A percentile compares a stretch with the other conserved stretches of the same genome.
Conservation (phyloP, 2,888 invertebrate genomes). For the Sphaerophoria taeniata region DNA sequence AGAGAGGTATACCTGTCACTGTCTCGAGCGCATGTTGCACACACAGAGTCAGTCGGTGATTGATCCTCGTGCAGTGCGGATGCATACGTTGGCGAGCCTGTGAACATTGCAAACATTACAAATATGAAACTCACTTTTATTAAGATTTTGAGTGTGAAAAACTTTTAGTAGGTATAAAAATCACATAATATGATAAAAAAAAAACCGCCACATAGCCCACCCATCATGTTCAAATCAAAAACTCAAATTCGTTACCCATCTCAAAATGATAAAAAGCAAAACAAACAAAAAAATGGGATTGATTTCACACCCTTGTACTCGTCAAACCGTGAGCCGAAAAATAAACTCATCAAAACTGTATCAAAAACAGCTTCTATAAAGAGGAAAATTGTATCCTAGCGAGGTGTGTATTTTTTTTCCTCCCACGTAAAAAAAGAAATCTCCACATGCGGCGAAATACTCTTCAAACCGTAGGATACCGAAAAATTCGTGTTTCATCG, state of each 20-base stretch:
- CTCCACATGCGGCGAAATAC: neutral
- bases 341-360: neutral
- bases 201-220: too few relatives aligned
- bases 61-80: neutral
- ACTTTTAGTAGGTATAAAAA: too few relatives aligned
- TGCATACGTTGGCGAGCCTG: constrained; percentile 7
- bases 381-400: neutral
- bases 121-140: too few relatives aligned
- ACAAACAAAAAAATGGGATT: too few relatives aligned
- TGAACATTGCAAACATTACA: neutral
- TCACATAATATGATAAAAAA: too few relatives aligned
- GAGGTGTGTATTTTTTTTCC: neutral
- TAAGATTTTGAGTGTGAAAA: too few relatives aligned
- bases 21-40: constrained; percentile 7
- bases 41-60: neutral
- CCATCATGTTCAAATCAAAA: too few relatives aligned
- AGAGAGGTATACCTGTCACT: neutral
- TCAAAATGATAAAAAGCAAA: too few relatives aligned
- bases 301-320: too few relatives aligned
- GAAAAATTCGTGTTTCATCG: neutral
- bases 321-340: too few relatives aligned
- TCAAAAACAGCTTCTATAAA: neutral
- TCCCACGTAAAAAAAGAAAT: neutral
- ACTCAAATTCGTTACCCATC: too few relatives aligned
- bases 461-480: neutral